A percentile compares a stretch with the other conserved stretches of the same genome.
These are phyloP conservation scores for Hanleya hanleyi DNA, from an alignment of 2,888 invertebrate genomes.

Conservation along the genomic window DNA sequence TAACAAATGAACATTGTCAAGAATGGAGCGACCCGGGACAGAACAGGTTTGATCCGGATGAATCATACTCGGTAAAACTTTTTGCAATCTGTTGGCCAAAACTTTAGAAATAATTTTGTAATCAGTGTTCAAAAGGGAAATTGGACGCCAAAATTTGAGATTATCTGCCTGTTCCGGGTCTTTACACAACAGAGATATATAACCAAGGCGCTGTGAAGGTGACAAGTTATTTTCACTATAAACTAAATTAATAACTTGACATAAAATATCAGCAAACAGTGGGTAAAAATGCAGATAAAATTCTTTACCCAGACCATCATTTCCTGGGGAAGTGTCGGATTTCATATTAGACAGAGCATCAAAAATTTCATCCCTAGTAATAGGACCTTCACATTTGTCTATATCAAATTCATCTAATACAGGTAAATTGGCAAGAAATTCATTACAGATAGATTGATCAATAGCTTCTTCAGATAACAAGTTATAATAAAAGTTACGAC, in stretches of 20 bases:
- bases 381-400: background rate
- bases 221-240: background rate
- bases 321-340: constrained; percentile 17
- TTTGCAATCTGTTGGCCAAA: constrained; percentile 16
- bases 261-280: background rate
- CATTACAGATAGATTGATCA: background rate
- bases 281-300: constrained; percentile 13
- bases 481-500: background rate
- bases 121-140: constrained; percentile 15
- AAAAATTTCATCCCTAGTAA: background rate
- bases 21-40: constrained; percentile 15
- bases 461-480: background rate
- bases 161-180: background rate
- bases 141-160: constrained; percentile 16
- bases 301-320: constrained; percentile 18
- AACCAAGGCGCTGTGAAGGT: background rate
- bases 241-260: background rate
- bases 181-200: constrained; percentile 12
- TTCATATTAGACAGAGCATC: background rate
- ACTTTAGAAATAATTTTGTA: constrained; percentile 23
- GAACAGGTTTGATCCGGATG: constrained; percentile 18
- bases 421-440: background rate
- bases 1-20: constrained; percentile 14
- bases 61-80: constrained; percentile 16
- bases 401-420: background rate